Percentiles rank a stretch among this genome's conserved stretches.
These are phyloP conservation scores for Pseudomyrmex gracilis DNA, from an alignment of 1,140 invertebrate species.

Conservation along the genomic window DNA sequence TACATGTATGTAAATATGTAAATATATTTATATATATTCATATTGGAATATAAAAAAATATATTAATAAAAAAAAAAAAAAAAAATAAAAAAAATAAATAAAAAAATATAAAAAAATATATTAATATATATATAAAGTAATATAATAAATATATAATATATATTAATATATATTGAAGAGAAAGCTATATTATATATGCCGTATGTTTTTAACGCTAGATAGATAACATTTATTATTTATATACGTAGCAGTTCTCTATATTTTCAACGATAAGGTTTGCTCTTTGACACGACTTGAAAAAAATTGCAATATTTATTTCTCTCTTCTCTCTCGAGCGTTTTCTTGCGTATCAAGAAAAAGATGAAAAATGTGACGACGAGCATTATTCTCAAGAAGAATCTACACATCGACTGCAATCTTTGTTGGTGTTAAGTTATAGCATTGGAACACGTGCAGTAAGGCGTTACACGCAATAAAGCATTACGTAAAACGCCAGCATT, in stretches of 20 bases:
- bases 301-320: slow-evolving; percentile 17
- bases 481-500: slow-evolving; percentile 14
- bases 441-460: slow-evolving; percentile 7
- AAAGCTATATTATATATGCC: too few relatives aligned
- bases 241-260: neutral
- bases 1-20: too few relatives aligned
- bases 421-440: neutral
- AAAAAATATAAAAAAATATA: too few relatives aligned
- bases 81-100: too few relatives aligned
- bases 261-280: slow-evolving; percentile 11
- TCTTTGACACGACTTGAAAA: neutral
- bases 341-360: neutral
- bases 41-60: too few relatives aligned
- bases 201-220: too few relatives aligned
- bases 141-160: too few relatives aligned
- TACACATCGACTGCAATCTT: neutral
- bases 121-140: too few relatives aligned
- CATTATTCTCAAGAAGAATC: neutral
- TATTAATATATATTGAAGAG: too few relatives aligned
- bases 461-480: slow-evolving; percentile 25
- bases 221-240: too few relatives aligned
- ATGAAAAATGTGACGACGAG: neutral
- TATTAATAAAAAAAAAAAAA: too few relatives aligned
- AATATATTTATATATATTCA: too few relatives aligned
- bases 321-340: neutral